Evolutionary conservation across 2,797 vertebrate genomes (phyloP).

Genomic region (Caiman crocodilus): DNA sequence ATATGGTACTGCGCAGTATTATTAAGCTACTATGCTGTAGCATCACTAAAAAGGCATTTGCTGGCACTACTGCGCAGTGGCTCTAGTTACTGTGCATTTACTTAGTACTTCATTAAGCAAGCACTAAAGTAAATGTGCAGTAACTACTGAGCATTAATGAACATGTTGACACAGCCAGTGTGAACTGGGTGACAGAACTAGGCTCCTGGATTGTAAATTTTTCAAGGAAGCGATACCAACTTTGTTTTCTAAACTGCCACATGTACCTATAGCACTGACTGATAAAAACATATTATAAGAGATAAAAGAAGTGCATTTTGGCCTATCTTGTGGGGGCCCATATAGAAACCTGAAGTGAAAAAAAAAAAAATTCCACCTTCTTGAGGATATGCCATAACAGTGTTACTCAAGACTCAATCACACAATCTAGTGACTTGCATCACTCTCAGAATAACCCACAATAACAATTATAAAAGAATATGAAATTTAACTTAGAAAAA

Average conservation of each 20-base stretch:
- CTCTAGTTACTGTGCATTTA: too few relatives aligned
- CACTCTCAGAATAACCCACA: constrained; percentile 54
- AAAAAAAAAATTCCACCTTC: not conserved
- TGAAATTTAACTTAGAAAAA: constrained; percentile 60
- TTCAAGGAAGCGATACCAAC: not conserved
- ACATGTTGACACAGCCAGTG: too few relatives aligned
- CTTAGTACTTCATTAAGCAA: too few relatives aligned
- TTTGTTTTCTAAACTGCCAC: not conserved
- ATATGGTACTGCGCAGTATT: too few relatives aligned
- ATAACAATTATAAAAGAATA: constrained; percentile 53
- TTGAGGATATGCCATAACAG: constrained; percentile 2
- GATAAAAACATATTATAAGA: not conserved
- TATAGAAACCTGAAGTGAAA: constrained; percentile 16
- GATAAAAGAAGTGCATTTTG: not conserved
- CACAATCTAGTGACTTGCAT: constrained; percentile 37
- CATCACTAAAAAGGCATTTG: too few relatives aligned
- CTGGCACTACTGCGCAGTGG: too few relatives aligned
- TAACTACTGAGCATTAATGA: too few relatives aligned
- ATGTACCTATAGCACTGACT: not conserved
- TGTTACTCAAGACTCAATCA: constrained; percentile 2
- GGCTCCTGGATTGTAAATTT: not conserved
- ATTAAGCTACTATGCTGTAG: too few relatives aligned
- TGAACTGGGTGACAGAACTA: not conserved
- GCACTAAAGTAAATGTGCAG: too few relatives aligned
- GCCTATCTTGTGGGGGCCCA: not conserved